Percentiles rank a stretch among this genome's conserved stretches.
phyloP scores from a whole-genome alignment of 2,797 vertebrate species.

The Sebastes hopkinsi region DNA sequence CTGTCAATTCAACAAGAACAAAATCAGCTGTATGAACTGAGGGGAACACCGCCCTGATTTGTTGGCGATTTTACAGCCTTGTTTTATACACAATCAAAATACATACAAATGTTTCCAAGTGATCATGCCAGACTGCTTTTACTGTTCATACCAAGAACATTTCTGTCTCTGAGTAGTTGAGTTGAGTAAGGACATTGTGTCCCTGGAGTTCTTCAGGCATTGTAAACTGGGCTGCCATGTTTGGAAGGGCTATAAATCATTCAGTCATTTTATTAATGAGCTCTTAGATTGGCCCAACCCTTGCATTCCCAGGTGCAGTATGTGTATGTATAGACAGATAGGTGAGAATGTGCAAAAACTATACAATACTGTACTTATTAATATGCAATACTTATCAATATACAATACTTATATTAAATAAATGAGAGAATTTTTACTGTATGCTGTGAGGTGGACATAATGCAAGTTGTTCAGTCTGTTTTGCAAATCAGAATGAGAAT shows the following conservation, averaged over 20 bases:
- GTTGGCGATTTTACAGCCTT: conserved; percentile 10
- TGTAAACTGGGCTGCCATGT: not conserved
- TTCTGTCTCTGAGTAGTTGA: not conserved
- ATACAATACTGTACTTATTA: too few relatives aligned
- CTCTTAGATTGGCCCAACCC: not conserved
- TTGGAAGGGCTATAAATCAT: conserved; percentile 6
- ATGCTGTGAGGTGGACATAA: too few relatives aligned
- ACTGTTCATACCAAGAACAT: conserved; percentile 15
- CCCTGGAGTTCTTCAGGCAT: not conserved
- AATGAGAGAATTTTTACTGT: too few relatives aligned
- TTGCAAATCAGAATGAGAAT: too few relatives aligned
- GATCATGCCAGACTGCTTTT: not conserved
- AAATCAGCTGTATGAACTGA: conserved; percentile 8
- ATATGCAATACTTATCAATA: too few relatives aligned
- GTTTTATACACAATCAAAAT: conserved; percentile 24
- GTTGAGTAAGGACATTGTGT: conserved; percentile 10
- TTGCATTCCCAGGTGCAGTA: not conserved
- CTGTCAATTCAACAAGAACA: not conserved
- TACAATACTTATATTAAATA: too few relatives aligned
- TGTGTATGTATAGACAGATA: not conserved
- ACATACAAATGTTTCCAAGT: conserved; percentile 18
- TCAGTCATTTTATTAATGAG: conserved; percentile 6
- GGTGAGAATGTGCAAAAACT: not conserved
- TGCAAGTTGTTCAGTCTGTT: too few relatives aligned
- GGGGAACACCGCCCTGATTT: not conserved